Evolutionary conservation across 2,797 vertebrate species (phyloP).

Genomic region (Merluccius polli): DNA sequence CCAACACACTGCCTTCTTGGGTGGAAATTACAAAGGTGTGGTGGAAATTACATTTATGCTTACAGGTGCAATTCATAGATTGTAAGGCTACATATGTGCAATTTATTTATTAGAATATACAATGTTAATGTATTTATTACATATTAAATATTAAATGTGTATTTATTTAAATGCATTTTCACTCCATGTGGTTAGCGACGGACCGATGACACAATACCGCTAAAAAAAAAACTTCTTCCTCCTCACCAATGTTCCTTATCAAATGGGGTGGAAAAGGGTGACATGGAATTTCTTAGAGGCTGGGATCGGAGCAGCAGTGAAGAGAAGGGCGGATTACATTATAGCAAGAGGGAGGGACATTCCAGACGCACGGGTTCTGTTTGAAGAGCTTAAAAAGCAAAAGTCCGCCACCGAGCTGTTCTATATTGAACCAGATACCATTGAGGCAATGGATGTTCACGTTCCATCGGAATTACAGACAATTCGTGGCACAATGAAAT

Average conservation of each 20-base stretch:
- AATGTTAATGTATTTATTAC: too few relatives aligned
- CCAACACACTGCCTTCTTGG: too few relatives aligned
- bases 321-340: slow-evolving; percentile 3
- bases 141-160: too few relatives aligned
- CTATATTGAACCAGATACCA: not conserved
- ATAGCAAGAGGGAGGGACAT: slow-evolving; percentile 1
- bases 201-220: slow-evolving; percentile 3
- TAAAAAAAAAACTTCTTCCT: slow-evolving; percentile 7
- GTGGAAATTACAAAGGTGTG: too few relatives aligned
- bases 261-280: not conserved
- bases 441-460: not conserved
- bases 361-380: not conserved
- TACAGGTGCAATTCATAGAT: too few relatives aligned
- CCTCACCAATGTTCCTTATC: not conserved
- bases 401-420: not conserved
- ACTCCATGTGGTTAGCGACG: not conserved
- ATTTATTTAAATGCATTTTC: too few relatives aligned
- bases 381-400: not conserved
- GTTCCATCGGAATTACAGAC: not conserved
- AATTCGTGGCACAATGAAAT: slow-evolving; percentile 9
- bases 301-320: slow-evolving; percentile 1
- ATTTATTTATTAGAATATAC: too few relatives aligned
- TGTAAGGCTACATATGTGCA: too few relatives aligned
- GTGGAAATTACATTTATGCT: too few relatives aligned
- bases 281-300: slow-evolving; percentile 7